Base-by-base conservation (phyloP, 1,140 invertebrate genomes). In the Amphibalanus amphitrite region DNA sequence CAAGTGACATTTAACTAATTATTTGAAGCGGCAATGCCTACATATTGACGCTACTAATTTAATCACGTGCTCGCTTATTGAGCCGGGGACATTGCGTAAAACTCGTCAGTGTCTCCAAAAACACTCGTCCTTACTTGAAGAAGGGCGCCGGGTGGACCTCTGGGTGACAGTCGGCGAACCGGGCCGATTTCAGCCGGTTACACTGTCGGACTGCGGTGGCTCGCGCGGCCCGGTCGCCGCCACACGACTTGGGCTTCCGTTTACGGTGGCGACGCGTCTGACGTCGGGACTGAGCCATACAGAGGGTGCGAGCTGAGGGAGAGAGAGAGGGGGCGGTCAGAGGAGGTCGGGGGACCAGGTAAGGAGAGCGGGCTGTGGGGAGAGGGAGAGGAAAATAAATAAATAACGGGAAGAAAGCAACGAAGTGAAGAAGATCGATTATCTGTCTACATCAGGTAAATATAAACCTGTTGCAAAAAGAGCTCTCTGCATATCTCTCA, bases 61-160 rank as follows among this genome's bases (percentile, higher is more conserved):
- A n/a, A n/a, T n/a, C n/a, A n/a, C n/a, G n/a, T n/a, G n/a, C n/a
- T n/a, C n/a, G 4, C 23, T 65, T 65, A 65, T 8, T 65, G 64
- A 3, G 26, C 25, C 6, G 33, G 4, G 4, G 26, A 65, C 64
- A 10, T 65, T 26, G 64, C 26, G 23, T 65, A 23, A n/a, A n/a
- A n/a, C n/a, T n/a, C n/a, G n/a, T n/a, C n/a, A n/a, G n/a, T n/a
- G 4, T 38, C 4, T 38, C 33, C 33, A 15, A 6, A 38, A 15
- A 38, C 4, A 15, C 33, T 38, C 47, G 6, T 20, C 23, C 47
- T 59, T 23, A 59, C 80, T 88, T 89, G 76, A 88, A 89, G 78
- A 91, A 94, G 78, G 90, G 88, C 69, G 84, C 82, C 40, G 86
- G 86, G 78, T 89, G 90, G 68, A 93, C 84, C 75, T 86, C 87